Percentiles rank a stretch among this genome's conserved stretches.
Evolutionary conservation across 2,797 vertebrate species (phyloP).

Genomic region (Harpagifer antarcticus): DNA sequence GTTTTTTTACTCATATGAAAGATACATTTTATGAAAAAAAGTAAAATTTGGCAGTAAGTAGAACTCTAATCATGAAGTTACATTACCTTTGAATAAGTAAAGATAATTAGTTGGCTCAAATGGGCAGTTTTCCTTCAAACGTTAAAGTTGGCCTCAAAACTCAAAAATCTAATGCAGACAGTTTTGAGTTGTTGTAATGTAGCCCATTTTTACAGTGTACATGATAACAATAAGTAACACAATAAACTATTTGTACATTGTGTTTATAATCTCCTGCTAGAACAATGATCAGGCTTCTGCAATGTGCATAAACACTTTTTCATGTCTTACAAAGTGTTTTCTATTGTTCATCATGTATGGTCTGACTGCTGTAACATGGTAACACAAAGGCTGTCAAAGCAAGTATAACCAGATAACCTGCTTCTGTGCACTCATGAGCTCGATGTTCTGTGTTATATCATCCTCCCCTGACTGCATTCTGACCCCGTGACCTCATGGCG

Average conservation of each 20-base stretch:
- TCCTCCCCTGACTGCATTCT: conserved; percentile 27
- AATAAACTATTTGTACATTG: conserved; percentile 1
- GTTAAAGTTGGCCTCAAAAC: too few species aligned
- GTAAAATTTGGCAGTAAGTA: too few species aligned
- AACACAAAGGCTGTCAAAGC: conserved; percentile 4
- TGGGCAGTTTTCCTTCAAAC: too few species aligned
- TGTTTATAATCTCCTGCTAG: conserved; percentile 14
- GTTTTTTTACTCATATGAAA: too few species aligned
- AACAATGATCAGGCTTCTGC: conserved; percentile 5
- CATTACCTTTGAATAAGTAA: too few species aligned
- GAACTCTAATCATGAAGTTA: too few species aligned
- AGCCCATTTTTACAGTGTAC: too few species aligned
- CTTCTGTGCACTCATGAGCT: conserved; percentile 10
- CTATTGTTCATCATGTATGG: conserved; percentile 1
- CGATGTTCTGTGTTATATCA: conserved; percentile 50
- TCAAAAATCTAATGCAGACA: too few species aligned
- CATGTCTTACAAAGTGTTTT: conserved; percentile 8
- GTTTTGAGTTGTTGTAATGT: too few species aligned
- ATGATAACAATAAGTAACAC: neutral
- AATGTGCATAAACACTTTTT: conserved; percentile 25
- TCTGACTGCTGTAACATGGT: conserved; percentile 15
- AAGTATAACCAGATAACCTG: conserved; percentile 3
- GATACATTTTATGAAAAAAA: too few species aligned
- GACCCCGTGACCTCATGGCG: conserved; percentile 49
- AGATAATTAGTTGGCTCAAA: too few species aligned